phyloP scores from a whole-genome alignment of 1,140 invertebrate species.

The Oryctes rhinoceros region DNA sequence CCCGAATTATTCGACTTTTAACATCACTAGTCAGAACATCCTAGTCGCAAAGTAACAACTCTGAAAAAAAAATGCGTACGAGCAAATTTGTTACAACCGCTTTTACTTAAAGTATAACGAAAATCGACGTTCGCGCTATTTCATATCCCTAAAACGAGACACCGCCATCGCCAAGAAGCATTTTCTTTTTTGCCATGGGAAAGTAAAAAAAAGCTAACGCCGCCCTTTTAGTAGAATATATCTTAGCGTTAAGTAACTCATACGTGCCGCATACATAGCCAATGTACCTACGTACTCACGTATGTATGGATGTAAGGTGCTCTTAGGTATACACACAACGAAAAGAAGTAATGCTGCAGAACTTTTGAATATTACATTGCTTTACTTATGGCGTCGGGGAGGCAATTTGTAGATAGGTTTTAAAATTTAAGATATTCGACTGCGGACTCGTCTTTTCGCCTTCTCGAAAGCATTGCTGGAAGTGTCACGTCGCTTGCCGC shows the following conservation, averaged over 20 bases:
- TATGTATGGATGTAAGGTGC: neutral
- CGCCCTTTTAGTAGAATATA: neutral
- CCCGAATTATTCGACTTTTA: too few species aligned
- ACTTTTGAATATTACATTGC: conserved; percentile 35
- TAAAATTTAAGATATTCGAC: conserved; percentile 44
- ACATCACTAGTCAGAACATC: too few species aligned
- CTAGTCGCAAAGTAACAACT: too few species aligned
- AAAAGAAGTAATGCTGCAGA: conserved; percentile 25
- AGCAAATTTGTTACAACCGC: too few species aligned
- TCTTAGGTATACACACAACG: neutral
- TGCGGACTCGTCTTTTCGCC: conserved; percentile 27
- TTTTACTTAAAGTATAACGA: too few species aligned
- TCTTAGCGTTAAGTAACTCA: conserved; percentile 4
- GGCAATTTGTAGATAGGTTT: conserved; percentile 48
- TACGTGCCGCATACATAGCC: neutral
- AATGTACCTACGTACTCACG: neutral
- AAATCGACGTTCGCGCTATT: too few species aligned
- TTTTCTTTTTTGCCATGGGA: too few species aligned
- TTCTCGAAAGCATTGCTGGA: conserved; percentile 17
- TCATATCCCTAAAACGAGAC: too few species aligned
- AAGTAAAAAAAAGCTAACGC: too few species aligned
- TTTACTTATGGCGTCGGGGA: conserved; percentile 39
- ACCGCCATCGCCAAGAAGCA: too few species aligned
- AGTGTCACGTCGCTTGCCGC: conserved; percentile 42
- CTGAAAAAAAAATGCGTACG: too few species aligned